Base-by-base conservation (phyloP, 1,140 invertebrate genomes). In the Megathymus violae region DNA sequence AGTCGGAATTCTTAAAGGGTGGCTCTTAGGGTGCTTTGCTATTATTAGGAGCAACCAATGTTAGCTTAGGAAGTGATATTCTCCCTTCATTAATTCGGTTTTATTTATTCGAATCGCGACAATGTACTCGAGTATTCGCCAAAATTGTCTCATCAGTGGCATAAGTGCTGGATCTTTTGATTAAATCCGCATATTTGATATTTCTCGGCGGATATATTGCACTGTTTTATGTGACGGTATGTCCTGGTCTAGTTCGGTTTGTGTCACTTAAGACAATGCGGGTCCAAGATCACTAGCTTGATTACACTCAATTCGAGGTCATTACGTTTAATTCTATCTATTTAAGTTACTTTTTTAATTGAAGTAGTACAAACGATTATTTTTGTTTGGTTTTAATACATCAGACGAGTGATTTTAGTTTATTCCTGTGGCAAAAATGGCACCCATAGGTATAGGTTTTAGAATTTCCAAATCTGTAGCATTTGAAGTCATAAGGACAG, bases 1-100 rank as follows among this genome's bases (percentile, higher is more conserved):
- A 87, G 82, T 85, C 67, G 78, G 80, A 84, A 87, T 85, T 88
- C 85, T 89, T 83, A 89, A 89, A 89, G 87, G 87, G 85, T 88
- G 84, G 78, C 72, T 78, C 66, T 68, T 67, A 70, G 82, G 82
- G 85, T 80, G 81, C 74, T 63, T 58, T 69, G 74, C 69, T 86
- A 78, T 83, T 83, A 85, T 85, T 85, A 82, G 80, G 76, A 69
- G 58, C 66, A 62, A 72, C 81, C 78, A 86, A 86, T 89, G 86
- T 86, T 86, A 77, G 82, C 80, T 86, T 81, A 76, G 77, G 68
- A 80, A 80, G 74, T 77, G 82, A 81, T 81, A 88, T 72, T 69
- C 69, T 66, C 66, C 65, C 51, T 74, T 80, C 78, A 79, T 84
- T 80, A 81, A 80, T 74, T 65, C 69, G 27, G 48, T 65, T 54